These are phyloP conservation scores for Tachysurus vachellii DNA, from an alignment of 2,113 vertebrate genomes.

Conservation along the genomic window DNA sequence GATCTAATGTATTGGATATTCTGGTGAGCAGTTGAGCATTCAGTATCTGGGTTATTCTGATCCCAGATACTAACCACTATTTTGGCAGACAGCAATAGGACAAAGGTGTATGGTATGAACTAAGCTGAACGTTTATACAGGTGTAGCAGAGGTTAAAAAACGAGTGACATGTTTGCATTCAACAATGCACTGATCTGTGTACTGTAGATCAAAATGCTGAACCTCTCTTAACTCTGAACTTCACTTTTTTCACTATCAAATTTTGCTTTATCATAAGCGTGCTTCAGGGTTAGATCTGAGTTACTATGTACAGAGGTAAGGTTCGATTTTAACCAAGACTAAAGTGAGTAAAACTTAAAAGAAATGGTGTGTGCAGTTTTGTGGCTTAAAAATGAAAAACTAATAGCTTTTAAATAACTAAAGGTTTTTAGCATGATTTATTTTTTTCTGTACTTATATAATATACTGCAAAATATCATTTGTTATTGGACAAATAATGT, in stretches of 20 bases:
- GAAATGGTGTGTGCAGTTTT: not conserved
- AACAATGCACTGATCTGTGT: not conserved
- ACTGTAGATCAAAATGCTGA: not conserved
- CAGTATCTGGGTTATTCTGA: not conserved
- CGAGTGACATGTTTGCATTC: not conserved
- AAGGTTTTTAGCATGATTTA: not conserved
- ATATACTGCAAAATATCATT: too few relatives aligned
- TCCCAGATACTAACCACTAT: not conserved
- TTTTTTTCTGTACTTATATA: too few relatives aligned
- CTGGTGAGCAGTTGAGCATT: not conserved
- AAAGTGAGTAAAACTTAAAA: not conserved
- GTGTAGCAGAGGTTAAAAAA: not conserved
- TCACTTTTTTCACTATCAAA: too few relatives aligned
- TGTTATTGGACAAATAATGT: not conserved
- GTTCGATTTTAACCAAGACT: not conserved
- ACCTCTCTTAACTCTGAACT: not conserved
- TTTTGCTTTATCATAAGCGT: not conserved
- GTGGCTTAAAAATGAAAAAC: not conserved
- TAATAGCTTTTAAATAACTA: not conserved
- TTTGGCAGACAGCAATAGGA: not conserved
- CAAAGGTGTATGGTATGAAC: not conserved
- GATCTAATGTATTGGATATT: not conserved
- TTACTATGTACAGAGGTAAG: not conserved
- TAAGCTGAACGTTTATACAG: not conserved
- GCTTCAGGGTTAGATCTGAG: not conserved